A percentile compares a stretch with the other conserved stretches of the same genome.
phyloP scores from a whole-genome alignment of 2,888 invertebrate species.

The Enchytraeus crypticus region DNA sequence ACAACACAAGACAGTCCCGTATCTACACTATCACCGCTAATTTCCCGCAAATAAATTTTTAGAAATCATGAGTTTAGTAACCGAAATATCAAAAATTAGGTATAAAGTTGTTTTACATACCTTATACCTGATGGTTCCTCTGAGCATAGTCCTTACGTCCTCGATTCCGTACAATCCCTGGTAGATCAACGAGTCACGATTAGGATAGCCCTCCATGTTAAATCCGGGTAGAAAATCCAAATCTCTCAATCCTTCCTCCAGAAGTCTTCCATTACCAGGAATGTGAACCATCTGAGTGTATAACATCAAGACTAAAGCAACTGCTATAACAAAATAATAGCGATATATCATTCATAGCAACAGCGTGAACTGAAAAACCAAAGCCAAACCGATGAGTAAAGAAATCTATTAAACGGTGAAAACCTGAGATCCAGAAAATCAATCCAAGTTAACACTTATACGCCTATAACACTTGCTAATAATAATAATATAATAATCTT shows the following conservation, averaged over 20 bases:
- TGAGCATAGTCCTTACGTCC: conserved; percentile 70
- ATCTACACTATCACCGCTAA: too few relatives aligned
- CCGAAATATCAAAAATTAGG: background rate
- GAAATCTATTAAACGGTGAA: too few relatives aligned
- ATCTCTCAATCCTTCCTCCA: conserved; percentile 71
- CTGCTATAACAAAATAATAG: too few relatives aligned
- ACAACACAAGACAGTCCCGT: too few relatives aligned
- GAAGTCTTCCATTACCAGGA: conserved; percentile 67
- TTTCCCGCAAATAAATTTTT: too few relatives aligned
- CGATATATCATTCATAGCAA: too few relatives aligned
- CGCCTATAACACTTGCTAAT: too few relatives aligned
- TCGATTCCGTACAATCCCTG: conserved; percentile 75
- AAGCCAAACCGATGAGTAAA: too few relatives aligned
- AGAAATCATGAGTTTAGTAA: background rate
- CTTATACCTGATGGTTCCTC: conserved; percentile 84
- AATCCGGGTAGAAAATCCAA: conserved; percentile 91
- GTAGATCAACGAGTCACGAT: conserved; percentile 87
- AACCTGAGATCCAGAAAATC: too few relatives aligned
- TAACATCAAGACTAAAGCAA: background rate
- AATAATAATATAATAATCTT: too few relatives aligned
- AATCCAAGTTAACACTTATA: too few relatives aligned
- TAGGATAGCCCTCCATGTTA: conserved; percentile 90
- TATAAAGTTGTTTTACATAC: background rate
- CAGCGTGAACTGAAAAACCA: too few relatives aligned
- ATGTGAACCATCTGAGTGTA: conserved; percentile 69